Evolutionary conservation across 2,888 invertebrate genomes (phyloP).

Genomic region (Portevinia maculata): DNA sequence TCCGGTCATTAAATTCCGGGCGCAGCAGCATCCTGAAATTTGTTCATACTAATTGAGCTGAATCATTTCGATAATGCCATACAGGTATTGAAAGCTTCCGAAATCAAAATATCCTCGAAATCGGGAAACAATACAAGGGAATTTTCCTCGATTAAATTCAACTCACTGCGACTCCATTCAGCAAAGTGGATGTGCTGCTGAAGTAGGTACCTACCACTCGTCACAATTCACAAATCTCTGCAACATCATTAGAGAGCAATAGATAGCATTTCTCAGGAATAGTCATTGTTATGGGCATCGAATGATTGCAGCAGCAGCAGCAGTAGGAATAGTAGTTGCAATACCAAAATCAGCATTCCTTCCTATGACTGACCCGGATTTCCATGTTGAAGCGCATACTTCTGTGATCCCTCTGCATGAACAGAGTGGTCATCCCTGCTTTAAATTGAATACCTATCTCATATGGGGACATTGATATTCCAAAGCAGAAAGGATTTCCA

Average conservation of each 20-base stretch:
- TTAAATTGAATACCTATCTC: constrained; percentile 31
- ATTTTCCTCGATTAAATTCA: constrained; percentile 39
- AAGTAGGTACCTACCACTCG: constrained; percentile 38
- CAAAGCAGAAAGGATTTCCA: constrained; percentile 25
- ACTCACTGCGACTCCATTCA: not conserved
- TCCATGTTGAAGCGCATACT: constrained; percentile 16
- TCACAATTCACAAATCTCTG: constrained; percentile 51
- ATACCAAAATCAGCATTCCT: constrained; percentile 9
- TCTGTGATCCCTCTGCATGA: not conserved
- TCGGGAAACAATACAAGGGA: constrained; percentile 23
- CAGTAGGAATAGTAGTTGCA: not conserved
- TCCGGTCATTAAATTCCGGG: not conserved
- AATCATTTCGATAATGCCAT: not conserved
- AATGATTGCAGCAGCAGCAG: not conserved
- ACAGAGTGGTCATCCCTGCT: constrained; percentile 31
- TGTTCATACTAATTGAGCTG: not conserved
- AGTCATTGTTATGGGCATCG: constrained; percentile 15
- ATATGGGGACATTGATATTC: constrained; percentile 19
- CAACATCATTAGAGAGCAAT: constrained; percentile 32
- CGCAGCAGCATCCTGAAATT: not conserved
- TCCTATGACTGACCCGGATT: constrained; percentile 4
- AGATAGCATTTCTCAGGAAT: constrained; percentile 10
- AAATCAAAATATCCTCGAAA: constrained; percentile 39
- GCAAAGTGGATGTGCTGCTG: constrained; percentile 1
- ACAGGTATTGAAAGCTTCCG: not conserved